Percentiles rank a stretch among this genome's conserved stretches.
phyloP scores from a whole-genome alignment of 2,113 vertebrate species.

The Chrysemys picta region DNA sequence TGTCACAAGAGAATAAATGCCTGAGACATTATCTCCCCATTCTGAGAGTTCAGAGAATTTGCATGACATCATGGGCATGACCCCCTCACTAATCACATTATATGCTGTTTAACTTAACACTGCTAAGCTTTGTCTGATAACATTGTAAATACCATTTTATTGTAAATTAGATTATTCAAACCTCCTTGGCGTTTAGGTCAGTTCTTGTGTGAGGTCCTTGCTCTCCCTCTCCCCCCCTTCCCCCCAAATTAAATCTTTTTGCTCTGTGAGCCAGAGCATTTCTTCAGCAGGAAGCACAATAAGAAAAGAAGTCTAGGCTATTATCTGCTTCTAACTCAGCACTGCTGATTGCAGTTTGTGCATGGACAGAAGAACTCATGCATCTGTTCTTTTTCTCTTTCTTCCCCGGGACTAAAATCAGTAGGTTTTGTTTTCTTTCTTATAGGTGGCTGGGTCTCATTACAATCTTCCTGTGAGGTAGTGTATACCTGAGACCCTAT shows the following conservation, averaged over 20 bases:
- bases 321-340: conserved; percentile 1
- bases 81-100: conserved; percentile 74
- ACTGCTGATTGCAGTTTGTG: not conserved
- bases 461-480: conserved; percentile 53
- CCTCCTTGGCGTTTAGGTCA: conserved; percentile 68
- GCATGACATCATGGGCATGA: conserved; percentile 70
- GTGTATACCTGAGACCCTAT: conserved; percentile 10
- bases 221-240: not conserved
- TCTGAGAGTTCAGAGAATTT: conserved; percentile 63
- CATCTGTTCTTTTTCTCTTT: conserved; percentile 45
- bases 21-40: conserved; percentile 58
- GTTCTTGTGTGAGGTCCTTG: conserved; percentile 68
- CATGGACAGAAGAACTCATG: conserved; percentile 7
- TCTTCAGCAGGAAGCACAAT: conserved; percentile 14
- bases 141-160: conserved; percentile 70
- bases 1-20: conserved; percentile 58
- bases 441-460: conserved; percentile 37
- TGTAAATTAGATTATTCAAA: conserved; percentile 77
- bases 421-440: conserved; percentile 40
- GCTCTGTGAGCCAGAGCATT: conserved; percentile 9
- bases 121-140: conserved; percentile 75
- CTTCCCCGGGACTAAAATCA: conserved; percentile 47
- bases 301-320: conserved; percentile 1
- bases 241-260: not conserved
- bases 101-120: conserved; percentile 75